Conservation (phyloP, 2,113 vertebrate genomes). For the Podarcis cretensis region DNA sequence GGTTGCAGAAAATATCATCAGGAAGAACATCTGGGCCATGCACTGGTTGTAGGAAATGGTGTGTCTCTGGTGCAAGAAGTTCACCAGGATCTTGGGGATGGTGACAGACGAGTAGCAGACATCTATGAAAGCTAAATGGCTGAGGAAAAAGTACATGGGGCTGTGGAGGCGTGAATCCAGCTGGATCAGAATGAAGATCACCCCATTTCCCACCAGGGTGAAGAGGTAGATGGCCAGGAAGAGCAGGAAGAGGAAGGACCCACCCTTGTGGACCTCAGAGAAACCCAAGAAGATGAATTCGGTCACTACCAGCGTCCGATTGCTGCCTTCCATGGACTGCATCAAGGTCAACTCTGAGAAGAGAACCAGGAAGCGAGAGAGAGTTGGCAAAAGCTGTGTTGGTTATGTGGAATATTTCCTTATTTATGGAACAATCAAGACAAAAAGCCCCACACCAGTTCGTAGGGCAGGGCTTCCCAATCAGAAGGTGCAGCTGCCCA, state of each 20-base stretch:
- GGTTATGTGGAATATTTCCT: neutral
- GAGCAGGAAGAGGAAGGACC: constrained; percentile 24
- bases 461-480: too few species aligned
- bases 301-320: neutral
- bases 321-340: neutral
- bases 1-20: accelerated
- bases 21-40: constrained; percentile 49
- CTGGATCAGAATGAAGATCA: neutral
- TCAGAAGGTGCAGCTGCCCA: too few species aligned
- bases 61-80: accelerated
- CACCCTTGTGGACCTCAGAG: accelerated
- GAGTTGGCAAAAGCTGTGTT: neutral
- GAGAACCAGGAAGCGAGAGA: neutral
- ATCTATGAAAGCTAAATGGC: constrained; percentile 57
- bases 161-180: constrained; percentile 44
- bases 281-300: constrained; percentile 51
- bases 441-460: too few species aligned
- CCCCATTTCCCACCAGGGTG: constrained; percentile 27
- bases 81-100: constrained; percentile 40
- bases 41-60: constrained; percentile 34
- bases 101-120: constrained; percentile 45
- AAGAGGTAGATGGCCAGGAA: constrained; percentile 45
- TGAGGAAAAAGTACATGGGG: constrained; percentile 65
- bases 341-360: neutral
- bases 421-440: too few species aligned